phyloP scores from a whole-genome alignment of 64 coral and sea anemone species.

The Pachyseris speciosa region DNA sequence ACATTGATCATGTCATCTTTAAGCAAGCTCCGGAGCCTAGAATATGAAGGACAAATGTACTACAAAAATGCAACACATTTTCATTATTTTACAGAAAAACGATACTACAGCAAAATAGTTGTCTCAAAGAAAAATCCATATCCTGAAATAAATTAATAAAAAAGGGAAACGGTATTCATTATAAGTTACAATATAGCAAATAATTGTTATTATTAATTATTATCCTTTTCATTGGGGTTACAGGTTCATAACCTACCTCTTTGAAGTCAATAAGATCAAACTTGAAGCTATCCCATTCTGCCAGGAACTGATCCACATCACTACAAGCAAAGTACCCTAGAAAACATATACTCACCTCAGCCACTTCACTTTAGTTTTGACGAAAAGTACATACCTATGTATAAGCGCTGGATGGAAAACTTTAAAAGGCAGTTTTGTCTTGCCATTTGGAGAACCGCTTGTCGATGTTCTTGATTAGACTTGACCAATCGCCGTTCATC shows the following conservation, averaged over 20 bases:
- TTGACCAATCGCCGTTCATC: slow-evolving; percentile 23
- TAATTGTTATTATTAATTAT: background rate
- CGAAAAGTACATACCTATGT: background rate
- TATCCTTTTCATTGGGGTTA: background rate
- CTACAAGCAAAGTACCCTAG: background rate
- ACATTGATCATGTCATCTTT: slow-evolving; percentile 44
- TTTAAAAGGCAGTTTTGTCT: slow-evolving; percentile 23
- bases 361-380: background rate
- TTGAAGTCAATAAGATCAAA: slow-evolving; percentile 28
- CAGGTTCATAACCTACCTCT: slow-evolving; percentile 4
- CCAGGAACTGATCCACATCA: slow-evolving; percentile 24
- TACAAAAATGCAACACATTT: background rate
- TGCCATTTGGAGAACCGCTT: slow-evolving; percentile 39
- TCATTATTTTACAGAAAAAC: background rate
- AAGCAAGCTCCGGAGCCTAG: slow-evolving; percentile 3
- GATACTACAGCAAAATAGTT: background rate
- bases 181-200: background rate
- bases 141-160: background rate
- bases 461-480: slow-evolving; percentile 37
- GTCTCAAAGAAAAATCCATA: slow-evolving; percentile 1
- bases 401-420: slow-evolving; percentile 17
- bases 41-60: background rate
- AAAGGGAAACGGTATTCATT: background rate
- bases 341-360: background rate
- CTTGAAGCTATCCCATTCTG: slow-evolving; percentile 18